Percentiles rank a stretch among this genome's conserved stretches.
Evolutionary conservation across 2,888 invertebrate genomes (phyloP).

Genomic region (Apodemia mormo): DNA sequence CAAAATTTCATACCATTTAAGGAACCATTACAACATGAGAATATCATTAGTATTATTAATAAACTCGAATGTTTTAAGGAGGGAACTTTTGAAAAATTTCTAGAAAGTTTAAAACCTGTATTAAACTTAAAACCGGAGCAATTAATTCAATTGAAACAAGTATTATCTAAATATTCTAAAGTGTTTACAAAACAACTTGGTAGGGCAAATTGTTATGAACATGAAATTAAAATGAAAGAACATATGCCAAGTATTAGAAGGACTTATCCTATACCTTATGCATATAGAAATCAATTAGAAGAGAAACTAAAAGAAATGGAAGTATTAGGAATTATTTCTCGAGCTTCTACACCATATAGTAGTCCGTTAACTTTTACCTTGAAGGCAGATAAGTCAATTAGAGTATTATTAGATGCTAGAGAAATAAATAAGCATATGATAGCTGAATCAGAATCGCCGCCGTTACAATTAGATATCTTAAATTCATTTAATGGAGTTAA

Average conservation of each 20-base stretch:
- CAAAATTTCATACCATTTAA: slow-evolving; percentile 1
- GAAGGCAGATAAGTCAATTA: slow-evolving; percentile 25
- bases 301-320: slow-evolving; percentile 36
- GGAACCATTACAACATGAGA: no score
- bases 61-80: no score
- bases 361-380: slow-evolving; percentile 37
- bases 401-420: slow-evolving; percentile 31
- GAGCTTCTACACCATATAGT: slow-evolving; percentile 31
- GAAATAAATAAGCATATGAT: slow-evolving; percentile 33
- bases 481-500: slow-evolving; percentile 32
- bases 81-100: no score
- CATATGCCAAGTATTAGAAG: slow-evolving; percentile 32
- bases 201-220: slow-evolving; percentile 35
- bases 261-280: slow-evolving; percentile 38
- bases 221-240: slow-evolving; percentile 32
- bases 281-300: slow-evolving; percentile 35
- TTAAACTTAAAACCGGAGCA: no score
- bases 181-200: slow-evolving; percentile 30
- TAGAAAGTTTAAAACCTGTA: no score
- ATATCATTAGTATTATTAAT: no score
- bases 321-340: slow-evolving; percentile 32
- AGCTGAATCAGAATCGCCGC: slow-evolving; percentile 29
- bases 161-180: slow-evolving; percentile 20
- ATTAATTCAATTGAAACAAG: no score
- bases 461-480: slow-evolving; percentile 30